Evolutionary conservation across 2,797 vertebrate species (phyloP), one percentile per base, ranked within the genome.

Genomic region (Propithecus deckenii): DNA sequence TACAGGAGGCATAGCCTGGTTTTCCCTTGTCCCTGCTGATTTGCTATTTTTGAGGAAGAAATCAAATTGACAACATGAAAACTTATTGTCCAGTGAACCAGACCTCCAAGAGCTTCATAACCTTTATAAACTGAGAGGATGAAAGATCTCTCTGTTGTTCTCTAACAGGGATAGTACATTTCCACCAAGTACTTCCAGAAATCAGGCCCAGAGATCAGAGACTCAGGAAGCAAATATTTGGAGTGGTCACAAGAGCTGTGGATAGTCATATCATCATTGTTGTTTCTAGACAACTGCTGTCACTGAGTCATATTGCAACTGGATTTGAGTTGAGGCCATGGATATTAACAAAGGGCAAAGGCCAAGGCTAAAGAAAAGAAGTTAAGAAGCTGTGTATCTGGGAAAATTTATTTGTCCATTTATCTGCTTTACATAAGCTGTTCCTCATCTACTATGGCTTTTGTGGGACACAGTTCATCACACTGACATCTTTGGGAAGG

Each of bases 1-100:
- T n/a, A 90, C 74, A 92, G 11, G 32, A 50, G n/a, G 25, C 30
- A 90, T 85, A 91, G 30, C 32, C 85, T 94, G 25, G 52, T 94
- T 97, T 97, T n/a, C 41, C 52, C 48, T 92, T 78, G 7, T 76
- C 74, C 88, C 61, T 92, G 67, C 76, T 92, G 92, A 74, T 50
- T 87, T 96, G 35, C 48, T 92, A 50, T 96, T 61, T 97, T 94
- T 94, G 91, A 95, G 80, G 43, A 48, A 88, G 74, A 83, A 71
- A 95, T 83, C 38, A 63, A 88, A 86, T 74, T n/a, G 35, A 22
- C 63, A 81, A 48, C 22, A 91, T 85, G 32, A 91, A 97, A 89
- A 50, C 10, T 18, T 81, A 83, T 9, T 93, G 46, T 75, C 13
- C 30, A 30, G 20, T 32, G 43, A 93, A 89, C 43, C 35, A 7